A percentile compares a stretch with the other conserved stretches of the same genome.
phyloP scores from a whole-genome alignment of 2,797 vertebrate genomes.

The Paguma larvata region DNA sequence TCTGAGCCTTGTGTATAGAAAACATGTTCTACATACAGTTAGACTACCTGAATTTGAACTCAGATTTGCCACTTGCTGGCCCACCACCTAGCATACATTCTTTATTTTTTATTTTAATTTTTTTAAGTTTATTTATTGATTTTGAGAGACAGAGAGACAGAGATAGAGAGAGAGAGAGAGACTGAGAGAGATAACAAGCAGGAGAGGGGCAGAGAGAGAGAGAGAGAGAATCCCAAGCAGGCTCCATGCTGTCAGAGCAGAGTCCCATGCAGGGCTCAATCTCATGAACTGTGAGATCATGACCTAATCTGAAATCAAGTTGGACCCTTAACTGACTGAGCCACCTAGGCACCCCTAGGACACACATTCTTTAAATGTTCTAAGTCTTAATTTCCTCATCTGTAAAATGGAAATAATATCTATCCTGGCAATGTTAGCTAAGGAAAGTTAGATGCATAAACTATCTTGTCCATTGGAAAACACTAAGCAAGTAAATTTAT shows the following conservation, averaged over 20 bases:
- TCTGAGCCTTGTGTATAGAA: neutral
- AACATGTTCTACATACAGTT: neutral
- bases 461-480: neutral
- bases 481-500: neutral
- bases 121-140: too few relatives aligned
- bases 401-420: neutral
- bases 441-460: neutral
- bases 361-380: neutral
- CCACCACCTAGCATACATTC: neutral
- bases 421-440: neutral
- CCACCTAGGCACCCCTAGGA: neutral
- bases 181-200: too few relatives aligned
- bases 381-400: neutral
- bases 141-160: too few relatives aligned
- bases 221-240: too few relatives aligned
- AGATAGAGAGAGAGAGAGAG: too few relatives aligned
- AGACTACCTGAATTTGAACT: neutral
- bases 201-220: too few relatives aligned
- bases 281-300: too few relatives aligned
- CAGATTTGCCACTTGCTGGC: neutral
- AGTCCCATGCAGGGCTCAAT: too few relatives aligned
- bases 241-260: too few relatives aligned
- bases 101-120: neutral
- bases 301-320: too few relatives aligned
- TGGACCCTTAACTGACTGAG: too few relatives aligned